Base-by-base conservation (phyloP, 2,888 invertebrate species). In the Leuctra nigra region DNA sequence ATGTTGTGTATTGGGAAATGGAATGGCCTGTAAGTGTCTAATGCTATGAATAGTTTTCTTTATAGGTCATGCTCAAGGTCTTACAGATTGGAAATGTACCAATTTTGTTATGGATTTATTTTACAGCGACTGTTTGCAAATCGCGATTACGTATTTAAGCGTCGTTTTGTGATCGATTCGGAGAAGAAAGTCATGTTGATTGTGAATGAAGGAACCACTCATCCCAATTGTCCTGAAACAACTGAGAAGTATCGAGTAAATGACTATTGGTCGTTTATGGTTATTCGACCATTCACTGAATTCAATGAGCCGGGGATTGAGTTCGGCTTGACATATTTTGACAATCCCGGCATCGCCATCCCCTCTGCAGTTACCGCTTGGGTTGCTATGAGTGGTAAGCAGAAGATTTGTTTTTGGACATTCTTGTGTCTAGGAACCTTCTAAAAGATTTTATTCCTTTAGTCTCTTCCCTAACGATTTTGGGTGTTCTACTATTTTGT, bases 1-100 rank as follows among this genome's bases (percentile, higher is more conserved):
- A 89, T 60, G 75, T 92, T 36, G 74, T 92, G 57, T 91, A 92
- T 66, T 92, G 92, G 92, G 91, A 91, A 73, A 88, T 91, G 75
- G 74, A 84, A 56, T 92, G 91, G 90, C 92, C 92, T 62, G 87
- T 88, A 70, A 75, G 81, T 75, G 55, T 33, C 39, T 14, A n/a
- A n/a, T 9, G 16, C 39, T 14, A 6, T 9, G 39, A 38, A 38
- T 11, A n/a, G n/a, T n/a, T n/a, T n/a, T n/a, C n/a, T n/a, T n/a
- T n/a, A n/a, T n/a, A 36, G n/a, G 4, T 36, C 16, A 3, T 6
- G 16, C 36, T 36, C 36, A 14, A 36, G 36, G n/a, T 36, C 36
- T 16, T 14, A n/a, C 13, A 11, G 36, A 36, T 36, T 36, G 36
- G 33, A 33, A 33, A 33, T 33, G n/a, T n/a, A n/a, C n/a, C n/a